These are phyloP conservation scores for Scytalopus superciliaris DNA, from an alignment of 2,113 vertebrate species.

Conservation along the genomic window DNA sequence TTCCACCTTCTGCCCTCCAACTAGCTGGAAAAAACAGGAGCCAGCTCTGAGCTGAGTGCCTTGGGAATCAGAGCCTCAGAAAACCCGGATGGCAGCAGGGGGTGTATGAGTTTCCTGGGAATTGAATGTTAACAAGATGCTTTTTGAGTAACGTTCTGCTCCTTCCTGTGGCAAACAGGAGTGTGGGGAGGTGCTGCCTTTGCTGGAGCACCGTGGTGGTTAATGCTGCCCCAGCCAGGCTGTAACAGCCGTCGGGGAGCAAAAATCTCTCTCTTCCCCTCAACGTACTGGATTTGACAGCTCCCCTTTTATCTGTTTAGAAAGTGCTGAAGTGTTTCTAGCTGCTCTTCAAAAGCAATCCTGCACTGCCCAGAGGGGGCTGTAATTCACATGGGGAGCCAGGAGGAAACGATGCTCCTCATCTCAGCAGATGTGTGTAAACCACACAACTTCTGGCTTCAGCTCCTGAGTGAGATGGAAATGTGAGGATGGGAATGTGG, in stretches of 20 bases:
- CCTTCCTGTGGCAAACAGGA: neutral
- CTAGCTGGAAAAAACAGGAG: neutral
- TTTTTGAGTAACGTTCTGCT: neutral
- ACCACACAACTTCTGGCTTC: neutral
- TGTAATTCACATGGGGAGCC: constrained; percentile 25
- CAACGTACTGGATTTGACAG: neutral
- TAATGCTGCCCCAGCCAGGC: neutral
- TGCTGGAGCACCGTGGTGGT: neutral
- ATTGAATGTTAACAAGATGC: neutral
- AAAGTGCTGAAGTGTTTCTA: constrained; percentile 56
- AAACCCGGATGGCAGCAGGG: neutral
- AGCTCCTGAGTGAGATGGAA: neutral
- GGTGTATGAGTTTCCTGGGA: neutral
- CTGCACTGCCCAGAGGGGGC: constrained; percentile 56
- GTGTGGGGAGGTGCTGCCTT: neutral
- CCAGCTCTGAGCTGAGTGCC: rapidly evolving
- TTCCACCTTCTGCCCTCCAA: neutral
- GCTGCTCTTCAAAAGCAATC: constrained; percentile 55
- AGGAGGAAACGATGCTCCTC: neutral
- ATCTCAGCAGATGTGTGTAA: neutral
- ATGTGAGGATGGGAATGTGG: neutral
- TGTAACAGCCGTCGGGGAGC: neutral
- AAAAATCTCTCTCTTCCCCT: neutral
- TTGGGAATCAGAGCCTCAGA: neutral
- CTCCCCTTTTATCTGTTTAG: constrained; percentile 39